These are phyloP conservation scores for Epicampocera succincta DNA, from an alignment of 2,888 invertebrate genomes.

Conservation along the genomic window DNA sequence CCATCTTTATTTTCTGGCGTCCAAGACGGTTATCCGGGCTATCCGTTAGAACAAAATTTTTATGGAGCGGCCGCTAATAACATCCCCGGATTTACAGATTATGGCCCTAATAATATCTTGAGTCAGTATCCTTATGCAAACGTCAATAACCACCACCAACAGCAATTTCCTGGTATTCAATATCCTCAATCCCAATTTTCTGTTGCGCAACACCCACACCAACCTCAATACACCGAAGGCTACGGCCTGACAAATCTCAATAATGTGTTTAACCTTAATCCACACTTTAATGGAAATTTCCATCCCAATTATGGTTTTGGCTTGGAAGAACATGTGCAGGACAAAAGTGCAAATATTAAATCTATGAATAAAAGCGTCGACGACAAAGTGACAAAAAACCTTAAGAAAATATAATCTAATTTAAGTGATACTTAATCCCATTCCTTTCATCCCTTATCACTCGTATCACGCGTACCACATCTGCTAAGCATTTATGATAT, in stretches of 20 bases:
- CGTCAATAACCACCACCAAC: conserved; percentile 71
- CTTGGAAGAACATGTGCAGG: conserved; percentile 75
- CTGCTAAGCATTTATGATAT: too few relatives aligned
- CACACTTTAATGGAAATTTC: conserved; percentile 43
- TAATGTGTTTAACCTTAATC: conserved; percentile 55
- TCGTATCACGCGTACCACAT: neutral
- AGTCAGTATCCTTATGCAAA: conserved; percentile 54
- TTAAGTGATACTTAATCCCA: neutral
- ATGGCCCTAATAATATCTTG: conserved; percentile 40
- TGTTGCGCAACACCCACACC: conserved; percentile 67
- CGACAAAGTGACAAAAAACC: conserved; percentile 74
- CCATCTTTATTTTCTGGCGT: conserved; percentile 59
- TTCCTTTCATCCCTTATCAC: neutral
- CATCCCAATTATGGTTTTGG: conserved; percentile 62
- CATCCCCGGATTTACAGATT: conserved; percentile 50
- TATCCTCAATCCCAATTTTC: conserved; percentile 69
- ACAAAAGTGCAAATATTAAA: conserved; percentile 73
- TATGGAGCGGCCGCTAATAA: conserved; percentile 16
- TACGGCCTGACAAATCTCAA: conserved; percentile 73
- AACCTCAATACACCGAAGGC: conserved; percentile 74
- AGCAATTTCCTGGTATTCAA: conserved; percentile 69
- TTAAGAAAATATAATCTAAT: conserved; percentile 61
- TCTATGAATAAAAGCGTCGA: conserved; percentile 70
- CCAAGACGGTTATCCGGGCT: conserved; percentile 60
- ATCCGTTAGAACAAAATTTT: conserved; percentile 55